Conservation (phyloP, 2,113 vertebrate genomes). For the Notechis scutatus region DNA sequence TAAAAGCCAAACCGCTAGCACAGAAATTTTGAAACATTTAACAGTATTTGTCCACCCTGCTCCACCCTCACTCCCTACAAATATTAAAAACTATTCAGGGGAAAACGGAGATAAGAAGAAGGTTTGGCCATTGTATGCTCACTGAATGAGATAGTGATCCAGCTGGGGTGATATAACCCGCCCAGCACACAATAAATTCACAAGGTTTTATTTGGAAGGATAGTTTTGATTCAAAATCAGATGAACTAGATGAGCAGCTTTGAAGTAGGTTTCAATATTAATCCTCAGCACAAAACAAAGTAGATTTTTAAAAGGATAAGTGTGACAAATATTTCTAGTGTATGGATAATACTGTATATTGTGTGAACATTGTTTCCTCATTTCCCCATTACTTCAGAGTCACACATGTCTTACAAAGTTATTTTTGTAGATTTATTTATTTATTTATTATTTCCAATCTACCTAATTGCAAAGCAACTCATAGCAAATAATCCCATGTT, state of each 20-base stretch:
- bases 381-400: not conserved
- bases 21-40: not conserved
- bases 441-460: not conserved
- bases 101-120: not conserved
- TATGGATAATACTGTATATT: not conserved
- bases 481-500: not conserved
- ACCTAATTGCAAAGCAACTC: not conserved
- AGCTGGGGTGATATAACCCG: not conserved
- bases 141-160: not conserved
- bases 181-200: not conserved
- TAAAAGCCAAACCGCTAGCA: not conserved
- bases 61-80: not conserved
- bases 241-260: not conserved
- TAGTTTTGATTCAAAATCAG: not conserved
- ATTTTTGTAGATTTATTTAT: not conserved
- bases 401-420: not conserved
- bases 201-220: not conserved
- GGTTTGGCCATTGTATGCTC: not conserved
- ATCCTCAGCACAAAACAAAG: not conserved
- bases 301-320: not conserved
- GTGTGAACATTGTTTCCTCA: not conserved
- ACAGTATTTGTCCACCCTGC: not conserved
- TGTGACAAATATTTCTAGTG: not conserved
- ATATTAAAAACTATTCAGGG: not conserved
- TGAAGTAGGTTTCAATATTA: not conserved